These are phyloP conservation scores for Globodera rostochiensis DNA, from an alignment of 1,140 invertebrate species.

Conservation along the genomic window DNA sequence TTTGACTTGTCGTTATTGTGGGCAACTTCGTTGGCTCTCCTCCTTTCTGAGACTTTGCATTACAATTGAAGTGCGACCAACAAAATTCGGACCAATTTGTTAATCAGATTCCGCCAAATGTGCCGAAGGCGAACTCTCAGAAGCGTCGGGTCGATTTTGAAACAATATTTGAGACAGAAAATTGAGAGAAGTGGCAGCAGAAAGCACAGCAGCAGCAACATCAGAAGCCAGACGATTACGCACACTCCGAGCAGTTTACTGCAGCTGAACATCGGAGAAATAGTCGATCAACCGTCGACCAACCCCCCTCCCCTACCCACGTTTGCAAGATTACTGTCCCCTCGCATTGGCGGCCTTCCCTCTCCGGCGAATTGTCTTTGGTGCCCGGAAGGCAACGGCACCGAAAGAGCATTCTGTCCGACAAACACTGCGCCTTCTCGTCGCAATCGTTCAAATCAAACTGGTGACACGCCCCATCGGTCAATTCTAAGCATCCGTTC, in stretches of 20 bases:
- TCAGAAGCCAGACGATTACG: constrained; percentile 50
- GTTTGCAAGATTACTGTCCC: constrained; percentile 25
- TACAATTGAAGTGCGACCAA: no score
- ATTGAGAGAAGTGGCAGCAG: constrained; percentile 13
- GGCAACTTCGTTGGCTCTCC: background rate
- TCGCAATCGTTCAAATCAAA: constrained; percentile 50
- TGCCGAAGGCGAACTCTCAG: background rate
- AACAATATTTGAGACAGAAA: constrained; percentile 31
- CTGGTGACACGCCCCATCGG: constrained; percentile 41
- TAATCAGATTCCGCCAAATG: background rate
- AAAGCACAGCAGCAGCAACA: constrained; percentile 43
- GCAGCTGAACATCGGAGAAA: constrained; percentile 39
- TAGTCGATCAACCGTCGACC: background rate
- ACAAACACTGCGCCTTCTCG: constrained; percentile 46
- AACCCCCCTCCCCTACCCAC: background rate
- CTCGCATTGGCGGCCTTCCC: constrained; percentile 27
- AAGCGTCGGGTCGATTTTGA: constrained; percentile 1
- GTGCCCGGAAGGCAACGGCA: constrained; percentile 50
- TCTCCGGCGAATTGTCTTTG: constrained; percentile 28
- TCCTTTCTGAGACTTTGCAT: constrained; percentile 9
- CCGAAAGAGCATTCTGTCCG: constrained; percentile 45
- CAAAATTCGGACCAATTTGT: constrained; percentile 4
- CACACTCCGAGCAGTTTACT: constrained; percentile 49
- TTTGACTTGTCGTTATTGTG: constrained; percentile 8
- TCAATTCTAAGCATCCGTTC: constrained; percentile 35